Percentiles rank a stretch among this genome's conserved stretches.
phyloP scores from a whole-genome alignment of 2,797 vertebrate genomes.

The Odontamblyopus rebecca region DNA sequence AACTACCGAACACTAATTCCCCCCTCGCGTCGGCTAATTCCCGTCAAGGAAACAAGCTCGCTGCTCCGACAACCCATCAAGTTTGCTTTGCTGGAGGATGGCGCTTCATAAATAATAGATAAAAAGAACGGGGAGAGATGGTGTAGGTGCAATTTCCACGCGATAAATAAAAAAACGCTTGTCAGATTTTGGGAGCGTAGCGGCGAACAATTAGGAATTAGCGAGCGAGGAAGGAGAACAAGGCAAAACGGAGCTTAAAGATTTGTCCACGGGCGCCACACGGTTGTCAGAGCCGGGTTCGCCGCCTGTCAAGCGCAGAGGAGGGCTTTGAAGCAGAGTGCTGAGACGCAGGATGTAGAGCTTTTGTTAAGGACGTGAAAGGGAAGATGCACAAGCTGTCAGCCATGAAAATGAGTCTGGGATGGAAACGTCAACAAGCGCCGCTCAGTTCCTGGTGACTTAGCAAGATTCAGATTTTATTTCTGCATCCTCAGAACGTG shows the following conservation, averaged over 20 bases:
- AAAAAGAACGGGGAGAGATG: constrained; percentile 20
- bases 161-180: constrained; percentile 17
- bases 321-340: constrained; percentile 4
- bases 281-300: constrained; percentile 1
- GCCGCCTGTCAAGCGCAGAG: not conserved
- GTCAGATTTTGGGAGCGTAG: constrained; percentile 21
- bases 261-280: constrained; percentile 12
- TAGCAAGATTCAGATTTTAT: not conserved
- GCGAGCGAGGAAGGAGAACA: constrained; percentile 7
- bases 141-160: constrained; percentile 1
- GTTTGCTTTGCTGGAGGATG: constrained; percentile 17
- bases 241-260: constrained; percentile 24
- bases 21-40: constrained; percentile 57
- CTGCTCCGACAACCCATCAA: constrained; percentile 47
- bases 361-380: constrained; percentile 5
- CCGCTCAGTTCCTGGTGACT: not conserved
- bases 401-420: not conserved
- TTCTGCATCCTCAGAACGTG: not conserved
- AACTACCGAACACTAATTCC: constrained; percentile 60
- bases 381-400: constrained; percentile 7
- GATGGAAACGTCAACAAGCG: constrained; percentile 7
- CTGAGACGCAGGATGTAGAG: not conserved
- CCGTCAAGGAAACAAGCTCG: constrained; percentile 35
- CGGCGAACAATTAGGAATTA: constrained; percentile 30
- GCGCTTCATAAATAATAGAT: constrained; percentile 38